Evolutionary conservation across 2,113 vertebrate genomes (phyloP).

Genomic region (Psammodynastes pulverulentus): DNA sequence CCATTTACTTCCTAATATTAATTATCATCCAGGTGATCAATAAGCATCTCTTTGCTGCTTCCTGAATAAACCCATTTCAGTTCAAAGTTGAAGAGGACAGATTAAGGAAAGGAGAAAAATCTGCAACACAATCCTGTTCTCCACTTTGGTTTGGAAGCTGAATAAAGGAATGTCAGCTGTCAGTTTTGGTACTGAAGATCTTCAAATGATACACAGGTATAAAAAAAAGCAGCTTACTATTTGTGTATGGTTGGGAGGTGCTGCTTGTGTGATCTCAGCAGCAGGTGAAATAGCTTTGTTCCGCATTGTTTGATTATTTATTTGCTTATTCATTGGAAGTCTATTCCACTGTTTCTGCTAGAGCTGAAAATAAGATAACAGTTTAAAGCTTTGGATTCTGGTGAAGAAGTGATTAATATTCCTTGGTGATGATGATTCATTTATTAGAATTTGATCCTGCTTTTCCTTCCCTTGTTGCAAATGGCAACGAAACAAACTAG

Average conservation of each 20-base stretch:
- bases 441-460: not conserved
- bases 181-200: not conserved
- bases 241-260: not conserved
- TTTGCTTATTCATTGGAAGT: not conserved
- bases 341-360: not conserved
- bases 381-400: not conserved
- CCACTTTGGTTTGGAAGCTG: not conserved
- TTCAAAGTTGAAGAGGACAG: not conserved
- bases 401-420: not conserved
- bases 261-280: not conserved
- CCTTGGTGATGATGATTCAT: not conserved
- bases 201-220: not conserved
- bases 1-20: slow-evolving; percentile 6
- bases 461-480: not conserved
- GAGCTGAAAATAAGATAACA: not conserved
- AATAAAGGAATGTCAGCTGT: not conserved
- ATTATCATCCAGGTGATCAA: not conserved
- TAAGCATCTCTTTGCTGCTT: not conserved
- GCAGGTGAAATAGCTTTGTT: not conserved
- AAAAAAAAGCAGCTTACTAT: not conserved
- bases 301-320: not conserved
- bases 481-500: not conserved
- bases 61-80: not conserved
- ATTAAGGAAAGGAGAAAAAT: not conserved
- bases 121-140: not conserved